Base-by-base conservation (phyloP, 92 coral and sea anemone species). In the Scolanthus callimorphus region DNA sequence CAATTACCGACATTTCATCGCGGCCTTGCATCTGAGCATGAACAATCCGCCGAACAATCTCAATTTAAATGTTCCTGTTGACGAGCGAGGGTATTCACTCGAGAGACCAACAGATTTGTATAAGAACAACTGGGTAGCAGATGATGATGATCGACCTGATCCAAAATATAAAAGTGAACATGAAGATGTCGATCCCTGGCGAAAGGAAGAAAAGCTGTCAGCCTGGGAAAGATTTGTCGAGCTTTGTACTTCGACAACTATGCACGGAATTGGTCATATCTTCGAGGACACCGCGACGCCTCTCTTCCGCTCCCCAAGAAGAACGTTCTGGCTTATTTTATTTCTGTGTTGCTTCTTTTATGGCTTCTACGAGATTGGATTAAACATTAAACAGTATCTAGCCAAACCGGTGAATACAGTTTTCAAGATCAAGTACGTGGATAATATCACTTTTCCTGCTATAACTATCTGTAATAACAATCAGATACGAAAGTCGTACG, bases 381-480 rank as follows among this genome's bases (percentile, higher is more conserved):
- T 13, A 3, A 38, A 30, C 28, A n/a, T 55, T 24, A 23, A 25
- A 1, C 13, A 27, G 15, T 64, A 59, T 25, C 55, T 37, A 13
- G 0, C 49, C 21, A 25, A 15, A 9, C 67, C 67, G 20, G 67
- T 60, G 8, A 60, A 60, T 21, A 60, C 67, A 39, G 70, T 50
- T 19, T 51, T 63, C 19, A 28, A 30, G 15, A 3, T 63, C 9
- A 21, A 50, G 4, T 63, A 63, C 26, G 59, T 39, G 0, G 20
- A 19, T 9, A 48, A 63, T 8, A n/a, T 62, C 30, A 43, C 28
- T 17, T 63, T 63, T 2, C 70, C 70, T 0, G 59, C 57, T 3
- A 45, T 63, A 0, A 63, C 70, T 15, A 49, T 63, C 3, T 63
- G 70, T 50, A 63, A 63, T 41, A 63, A 63, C 23, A 63, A 63